A percentile compares a stretch with the other conserved stretches of the same genome.
Conservation (phyloP, 1,140 invertebrate genomes). For the Heliconius nattereri region DNA sequence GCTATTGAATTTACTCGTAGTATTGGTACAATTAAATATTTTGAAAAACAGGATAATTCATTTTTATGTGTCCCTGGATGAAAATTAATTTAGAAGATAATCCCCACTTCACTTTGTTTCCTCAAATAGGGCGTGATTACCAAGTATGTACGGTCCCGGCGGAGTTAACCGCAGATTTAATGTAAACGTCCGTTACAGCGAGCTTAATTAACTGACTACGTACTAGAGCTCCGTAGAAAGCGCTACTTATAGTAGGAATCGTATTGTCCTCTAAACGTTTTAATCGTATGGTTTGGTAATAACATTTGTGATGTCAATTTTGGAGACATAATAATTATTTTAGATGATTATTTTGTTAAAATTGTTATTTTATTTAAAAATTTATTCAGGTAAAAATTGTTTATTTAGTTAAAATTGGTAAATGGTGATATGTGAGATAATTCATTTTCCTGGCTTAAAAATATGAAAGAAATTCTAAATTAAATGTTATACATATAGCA, state of each 20-base stretch:
- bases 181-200: conserved; percentile 17
- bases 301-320: not conserved
- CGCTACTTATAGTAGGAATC: not conserved
- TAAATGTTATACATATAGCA: not conserved
- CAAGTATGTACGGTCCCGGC: not conserved
- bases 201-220: conserved; percentile 11
- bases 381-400: too few species aligned
- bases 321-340: not conserved
- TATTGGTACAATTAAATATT: too few species aligned
- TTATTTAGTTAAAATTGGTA: too few species aligned
- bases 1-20: too few species aligned
- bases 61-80: not conserved
- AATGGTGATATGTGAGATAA: too few species aligned
- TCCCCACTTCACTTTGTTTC: conserved; percentile 1
- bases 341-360: not conserved
- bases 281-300: not conserved
- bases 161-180: conserved; percentile 18
- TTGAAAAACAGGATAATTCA: too few species aligned
- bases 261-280: not conserved
- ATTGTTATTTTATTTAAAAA: too few species aligned
- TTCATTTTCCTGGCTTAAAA: not conserved
- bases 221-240: conserved; percentile 5
- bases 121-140: conserved; percentile 9
- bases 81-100: not conserved
- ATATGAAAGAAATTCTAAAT: not conserved